Evolutionary conservation across 2,888 invertebrate species (phyloP), one percentile per base, ranked within the genome.

Genomic region (Cancer borealis): DNA sequence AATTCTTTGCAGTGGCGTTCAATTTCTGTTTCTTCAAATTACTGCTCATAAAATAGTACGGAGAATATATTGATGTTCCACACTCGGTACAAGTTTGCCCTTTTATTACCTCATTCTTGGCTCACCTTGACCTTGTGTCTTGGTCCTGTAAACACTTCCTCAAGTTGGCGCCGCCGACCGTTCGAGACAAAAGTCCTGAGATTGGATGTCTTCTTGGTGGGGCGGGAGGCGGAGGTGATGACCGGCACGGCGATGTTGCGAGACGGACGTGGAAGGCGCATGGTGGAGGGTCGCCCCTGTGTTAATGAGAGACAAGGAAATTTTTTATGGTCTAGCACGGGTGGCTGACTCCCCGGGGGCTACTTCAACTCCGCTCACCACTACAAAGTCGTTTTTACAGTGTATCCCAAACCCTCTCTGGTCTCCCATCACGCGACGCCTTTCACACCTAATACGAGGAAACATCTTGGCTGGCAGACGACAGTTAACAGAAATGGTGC

Each of bases 211-310:
- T 60, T 94, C 94, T 60, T 94, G 91, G 84, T 66, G 60, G 94
- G 92, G 30, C 92, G 88, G 60, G 92, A 92, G 54, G 94, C 30
- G 88, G 89, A 73, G 60, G 93, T 93, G 92, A 95, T 95, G 91
- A 95, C 94, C 6, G 95, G 95, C 49, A 94, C 94, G 12, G 95
- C 92, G 30, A 94, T 95, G 92, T 95, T 95, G 54, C 95, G 92
- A 12, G 94, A 66, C 14, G 95, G 95, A 0, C 95, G 91, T 0
- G 94, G 94, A 21, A 95, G 93, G 4, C 94, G 94, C 95, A 95
- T 94, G 2, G 95, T 95, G 30, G 94, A 87, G n/a, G 95, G 95
- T 0, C 95, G 94, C 21, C 17, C 49, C 60, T 92, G 89, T 21
- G 39, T 30, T 6, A 17, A 12, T n/a, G 30, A 45, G n/a, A 91